Base-by-base conservation (phyloP, 2,888 invertebrate species). In the Drosophila gaucha region DNA sequence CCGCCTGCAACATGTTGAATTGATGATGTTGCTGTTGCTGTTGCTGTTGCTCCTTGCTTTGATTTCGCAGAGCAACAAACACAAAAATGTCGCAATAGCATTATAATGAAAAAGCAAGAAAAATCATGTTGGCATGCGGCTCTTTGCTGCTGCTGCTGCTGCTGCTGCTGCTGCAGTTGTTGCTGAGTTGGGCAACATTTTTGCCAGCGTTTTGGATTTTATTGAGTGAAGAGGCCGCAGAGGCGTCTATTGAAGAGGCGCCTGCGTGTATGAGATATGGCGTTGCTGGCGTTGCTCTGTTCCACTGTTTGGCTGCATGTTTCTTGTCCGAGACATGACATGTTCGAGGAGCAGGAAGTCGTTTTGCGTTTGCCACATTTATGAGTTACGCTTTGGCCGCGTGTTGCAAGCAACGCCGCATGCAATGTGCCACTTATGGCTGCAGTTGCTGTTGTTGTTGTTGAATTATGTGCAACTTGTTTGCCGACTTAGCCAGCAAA, bases 301-400 rank as follows among this genome's bases (percentile, higher is more conserved):
- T 57, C 43, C 41, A 30, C 9, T 31, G 46, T 10, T 31, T 46
- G 18, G 47, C 60, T 10, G 58, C 65, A 59, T 60, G 75, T 60
- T 73, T 54, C 38, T 55, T 56, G 51, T 49, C 65, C 63, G 70
- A 50, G 68, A 65, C 83, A 82, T 80, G 84, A 75, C 86, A 80
- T 83, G 84, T 84, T 78, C 71, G 82, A 76, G 74, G 86, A 87
- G 87, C 84, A 84, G 84, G 84, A 84, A 84, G 86, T 84, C 87
- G 65, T 80, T 80, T 83, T 80, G 70, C 79, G 83, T 80, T 73
- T 79, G 79, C 82, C 86, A 85, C 86, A 85, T 84, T 87, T 84
- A 85, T 82, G 82, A 84, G 87, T 74, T 87, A 85, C 76, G 74
- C 82, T 77, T 72, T 67, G 72, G 58, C 57, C 57, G 66, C 80